Base-by-base conservation (phyloP, 2,797 vertebrate species). In the Thamnophis elegans region DNA sequence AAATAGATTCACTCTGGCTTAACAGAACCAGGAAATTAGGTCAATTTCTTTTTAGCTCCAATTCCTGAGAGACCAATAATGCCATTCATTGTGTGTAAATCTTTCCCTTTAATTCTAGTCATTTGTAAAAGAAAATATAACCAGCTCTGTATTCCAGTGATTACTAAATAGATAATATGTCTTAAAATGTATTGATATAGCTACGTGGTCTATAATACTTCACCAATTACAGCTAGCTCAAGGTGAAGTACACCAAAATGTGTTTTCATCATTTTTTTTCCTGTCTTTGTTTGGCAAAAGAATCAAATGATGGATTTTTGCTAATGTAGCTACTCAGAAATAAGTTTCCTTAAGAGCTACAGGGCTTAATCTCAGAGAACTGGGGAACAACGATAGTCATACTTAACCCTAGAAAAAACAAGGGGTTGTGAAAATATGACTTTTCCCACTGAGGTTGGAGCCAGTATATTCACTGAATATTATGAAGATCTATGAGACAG, bases 1-100 rank as follows among this genome's bases (percentile, higher is more conserved):
- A 89, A 94, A 95, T 9, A 92, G 91, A 95, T 94, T 96, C 93
- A 92, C 95, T 88, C 90, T 88, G n/a, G 85, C 92, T 92, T 94
- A 93, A 60, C 55, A 82, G 56, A 60, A 55, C 10, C 36, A 89
- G 92, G 65, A 25, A 90, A 10, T 78, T 93, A 85, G 0, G 11
- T 55, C 60, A 53, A 59, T 94, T 95, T 91, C 60, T 82, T 60
- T 14, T 42, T 65, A 47, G 68, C 65, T 93, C 20, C 47, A 89
- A 36, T 54, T 36, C 73, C 89, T 58, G 18, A 88, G 68, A 25
- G 87, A 89, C 59, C 28, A 89, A 9, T 85, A 92, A 93, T 91
- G 20, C 5, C 0, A 0, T 90, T 93, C 42, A 51, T 20, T 25
- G 88, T 87, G 90, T 51, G 58, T 22, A 93, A 93, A 92, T 93